Percentiles rank a stretch among this genome's conserved stretches.
phyloP scores from a whole-genome alignment of 2,113 vertebrate genomes.

The Serilophus lunatus region DNA sequence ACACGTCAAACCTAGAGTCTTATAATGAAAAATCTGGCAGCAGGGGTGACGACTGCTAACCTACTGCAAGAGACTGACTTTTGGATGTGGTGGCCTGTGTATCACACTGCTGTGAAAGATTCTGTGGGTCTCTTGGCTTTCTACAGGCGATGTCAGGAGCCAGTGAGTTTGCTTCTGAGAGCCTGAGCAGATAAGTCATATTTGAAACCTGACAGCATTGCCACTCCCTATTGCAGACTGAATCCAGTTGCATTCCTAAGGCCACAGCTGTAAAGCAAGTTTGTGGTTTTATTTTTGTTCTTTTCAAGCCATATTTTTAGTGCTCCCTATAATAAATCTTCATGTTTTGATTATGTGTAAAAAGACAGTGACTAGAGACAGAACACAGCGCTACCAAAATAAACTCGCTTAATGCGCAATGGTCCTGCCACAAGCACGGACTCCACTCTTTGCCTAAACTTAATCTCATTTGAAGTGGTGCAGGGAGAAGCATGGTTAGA shows the following conservation, averaged over 20 bases:
- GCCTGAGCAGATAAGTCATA: not conserved
- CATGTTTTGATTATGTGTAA: constrained; percentile 60
- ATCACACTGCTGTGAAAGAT: not conserved
- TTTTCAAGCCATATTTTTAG: constrained; percentile 51
- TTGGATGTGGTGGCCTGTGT: not conserved
- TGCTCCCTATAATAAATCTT: constrained; percentile 63
- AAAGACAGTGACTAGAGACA: constrained; percentile 58
- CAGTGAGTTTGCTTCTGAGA: not conserved
- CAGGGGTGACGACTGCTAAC: not conserved
- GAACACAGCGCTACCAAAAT: constrained; percentile 54
- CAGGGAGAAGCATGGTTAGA: constrained; percentile 3
- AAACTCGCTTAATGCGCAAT: constrained; percentile 27
- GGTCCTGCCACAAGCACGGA: constrained; percentile 47
- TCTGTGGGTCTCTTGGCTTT: not conserved
- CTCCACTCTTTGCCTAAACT: constrained; percentile 24
- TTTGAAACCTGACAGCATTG: constrained; percentile 19
- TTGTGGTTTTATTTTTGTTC: constrained; percentile 62
- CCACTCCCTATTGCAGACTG: not conserved
- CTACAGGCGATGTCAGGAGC: accelerated
- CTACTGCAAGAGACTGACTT: not conserved
- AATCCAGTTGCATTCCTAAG: constrained; percentile 43
- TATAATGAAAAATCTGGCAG: not conserved
- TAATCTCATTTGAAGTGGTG: constrained; percentile 52
- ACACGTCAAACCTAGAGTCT: not conserved
- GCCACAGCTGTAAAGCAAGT: constrained; percentile 47